Base-by-base conservation (phyloP, 37 sponge, comb jelly and placozoan genomes). In the Aphrocallistes beatrix region DNA sequence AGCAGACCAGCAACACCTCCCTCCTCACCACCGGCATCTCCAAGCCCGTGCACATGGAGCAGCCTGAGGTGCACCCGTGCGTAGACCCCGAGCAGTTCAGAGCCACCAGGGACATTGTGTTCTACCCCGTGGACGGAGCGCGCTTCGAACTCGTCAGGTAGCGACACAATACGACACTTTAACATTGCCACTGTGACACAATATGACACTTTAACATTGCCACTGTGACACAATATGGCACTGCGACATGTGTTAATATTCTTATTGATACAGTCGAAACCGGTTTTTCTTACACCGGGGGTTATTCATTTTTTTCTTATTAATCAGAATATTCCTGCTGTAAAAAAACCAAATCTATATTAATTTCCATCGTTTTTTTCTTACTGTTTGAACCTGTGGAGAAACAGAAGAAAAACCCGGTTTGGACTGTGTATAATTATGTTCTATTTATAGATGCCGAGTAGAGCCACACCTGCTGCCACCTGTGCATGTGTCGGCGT, bases 31-130 rank as follows among this genome's bases (percentile, higher is more conserved):
- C 39, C 37, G 87, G 84, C 51, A 87, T 91, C 82, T 83, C 89
- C 21, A 82, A 92, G 10, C 94, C 91, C 39, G 90, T 94, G 1
- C 49, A 89, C n/a, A 88, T 94, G 21, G 90, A 51, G 50, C 75
- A 91, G 23, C 85, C 85, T 0, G 92, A 91, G 23, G 87, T 94
- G 30, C 94, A 94, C 39, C 94, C 94, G 0, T 94, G 94, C 69
- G 90, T 91, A 36, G 90, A 91, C 86, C 83, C 83, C 75, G 48
- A 88, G 36, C 28, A 37, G 38, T 94, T 86, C 85, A 83, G 86
- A 37, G 81, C 82, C 0, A 51, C 86, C 9, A 37, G 94, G 23
- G 90, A 94, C 81, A 82, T 94, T 32, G 83, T 85, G 42, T 94
- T 94, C 51, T 84, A 82, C 0, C 94, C 94, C 0, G 69, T 94